A percentile compares a stretch with the other conserved stretches of the same genome.
Evolutionary conservation across 2,888 invertebrate species (phyloP).

Genomic region (Deilephila elpenor): DNA sequence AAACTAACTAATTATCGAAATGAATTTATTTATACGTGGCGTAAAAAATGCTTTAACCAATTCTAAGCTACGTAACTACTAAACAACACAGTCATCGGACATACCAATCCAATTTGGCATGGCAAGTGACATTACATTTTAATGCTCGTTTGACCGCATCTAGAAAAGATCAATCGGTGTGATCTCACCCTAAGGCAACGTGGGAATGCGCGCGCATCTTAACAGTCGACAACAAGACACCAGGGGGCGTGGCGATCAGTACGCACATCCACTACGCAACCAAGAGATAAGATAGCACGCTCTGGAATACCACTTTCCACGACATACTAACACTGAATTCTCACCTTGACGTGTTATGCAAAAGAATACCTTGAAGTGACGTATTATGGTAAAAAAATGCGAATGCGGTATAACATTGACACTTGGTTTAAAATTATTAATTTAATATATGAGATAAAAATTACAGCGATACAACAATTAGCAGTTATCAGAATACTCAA

Average conservation of each 20-base stretch:
- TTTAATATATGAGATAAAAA: too few species aligned
- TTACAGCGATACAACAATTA: too few species aligned
- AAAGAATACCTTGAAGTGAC: too few species aligned
- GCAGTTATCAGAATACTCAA: too few species aligned
- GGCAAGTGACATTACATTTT: not conserved
- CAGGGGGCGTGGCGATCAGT: constrained; percentile 74
- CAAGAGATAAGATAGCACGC: constrained; percentile 56
- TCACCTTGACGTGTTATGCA: not conserved
- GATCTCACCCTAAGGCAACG: constrained; percentile 64
- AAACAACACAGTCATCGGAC: too few species aligned
- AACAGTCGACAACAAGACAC: constrained; percentile 62
- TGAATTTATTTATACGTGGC: too few species aligned
- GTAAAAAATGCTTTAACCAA: too few species aligned
- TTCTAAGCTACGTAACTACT: too few species aligned
- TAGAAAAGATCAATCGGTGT: constrained; percentile 53
- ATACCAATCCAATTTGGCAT: not conserved
- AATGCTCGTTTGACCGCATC: constrained; percentile 29
- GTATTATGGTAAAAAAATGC: too few species aligned
- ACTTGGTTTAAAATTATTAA: too few species aligned
- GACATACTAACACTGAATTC: not conserved
- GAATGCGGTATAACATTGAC: too few species aligned
- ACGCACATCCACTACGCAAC: constrained; percentile 77
- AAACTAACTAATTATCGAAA: too few species aligned
- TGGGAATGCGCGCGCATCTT: constrained; percentile 79
- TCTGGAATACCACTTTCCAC: not conserved